These are phyloP conservation scores for Junonia oenone DNA, from an alignment of 2,888 invertebrate genomes.

Conservation along the genomic window DNA sequence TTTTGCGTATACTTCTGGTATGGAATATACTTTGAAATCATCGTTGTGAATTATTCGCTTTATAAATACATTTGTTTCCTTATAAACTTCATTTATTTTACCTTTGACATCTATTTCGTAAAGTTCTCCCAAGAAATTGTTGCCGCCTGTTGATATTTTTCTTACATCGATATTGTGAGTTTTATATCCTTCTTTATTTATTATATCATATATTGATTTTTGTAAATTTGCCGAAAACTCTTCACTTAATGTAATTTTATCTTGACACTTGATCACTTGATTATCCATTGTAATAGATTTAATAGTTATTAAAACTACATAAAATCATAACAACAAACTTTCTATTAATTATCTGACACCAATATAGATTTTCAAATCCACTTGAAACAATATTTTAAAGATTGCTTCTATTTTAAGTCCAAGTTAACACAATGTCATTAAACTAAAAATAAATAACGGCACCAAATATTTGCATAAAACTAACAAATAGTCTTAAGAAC, in stretches of 20 bases:
- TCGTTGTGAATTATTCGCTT: conserved; percentile 41
- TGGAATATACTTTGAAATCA: conserved; percentile 38
- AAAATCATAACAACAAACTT: too few relatives aligned
- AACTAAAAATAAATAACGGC: too few relatives aligned
- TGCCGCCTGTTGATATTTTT: conserved; percentile 38
- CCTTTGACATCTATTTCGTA: conserved; percentile 44
- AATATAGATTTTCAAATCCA: too few relatives aligned
- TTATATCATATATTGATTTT: conserved; percentile 30
- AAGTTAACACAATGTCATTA: too few relatives aligned
- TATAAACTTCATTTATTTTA: conserved; percentile 28
- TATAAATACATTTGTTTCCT: conserved; percentile 44
- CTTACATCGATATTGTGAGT: conserved; percentile 31
- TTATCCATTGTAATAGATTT: conserved; percentile 13
- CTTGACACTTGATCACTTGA: conserved; percentile 1
- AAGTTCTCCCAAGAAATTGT: conserved; percentile 43
- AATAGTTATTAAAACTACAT: too few relatives aligned
- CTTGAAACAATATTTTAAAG: too few relatives aligned
- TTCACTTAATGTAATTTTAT: conserved; percentile 8
- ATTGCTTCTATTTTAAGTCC: too few relatives aligned
- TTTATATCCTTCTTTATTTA: conserved; percentile 34
- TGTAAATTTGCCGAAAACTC: conserved; percentile 20
- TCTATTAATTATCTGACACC: too few relatives aligned
- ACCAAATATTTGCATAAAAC: too few relatives aligned
- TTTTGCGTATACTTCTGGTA: conserved; percentile 39
- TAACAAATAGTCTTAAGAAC: too few relatives aligned